Percentiles rank a stretch among this genome's conserved stretches.
phyloP scores from a whole-genome alignment of 2,113 vertebrate genomes.

The Diphyllodes magnificus region DNA sequence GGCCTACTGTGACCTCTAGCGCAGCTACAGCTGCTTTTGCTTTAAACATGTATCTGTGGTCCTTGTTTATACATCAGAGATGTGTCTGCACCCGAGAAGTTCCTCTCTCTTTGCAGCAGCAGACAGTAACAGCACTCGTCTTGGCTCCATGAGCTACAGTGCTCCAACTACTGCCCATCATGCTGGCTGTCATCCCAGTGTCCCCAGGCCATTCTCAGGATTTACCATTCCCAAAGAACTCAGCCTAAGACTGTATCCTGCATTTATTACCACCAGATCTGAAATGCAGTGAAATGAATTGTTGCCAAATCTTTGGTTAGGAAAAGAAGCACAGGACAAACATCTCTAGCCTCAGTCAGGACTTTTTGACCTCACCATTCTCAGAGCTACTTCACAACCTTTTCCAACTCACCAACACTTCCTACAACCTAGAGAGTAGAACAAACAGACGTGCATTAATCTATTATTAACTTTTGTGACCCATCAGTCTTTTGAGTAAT shows the following conservation, averaged over 20 bases:
- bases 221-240: not conserved
- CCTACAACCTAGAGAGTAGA: not conserved
- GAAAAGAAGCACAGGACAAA: not conserved
- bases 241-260: not conserved
- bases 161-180: not conserved
- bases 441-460: not conserved
- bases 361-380: not conserved
- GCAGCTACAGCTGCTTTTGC: not conserved
- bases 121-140: not conserved
- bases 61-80: not conserved
- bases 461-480: not conserved
- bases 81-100: accelerated
- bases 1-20: not conserved
- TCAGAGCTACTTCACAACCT: not conserved
- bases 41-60: not conserved
- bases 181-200: not conserved
- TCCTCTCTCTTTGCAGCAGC: not conserved
- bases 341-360: not conserved
- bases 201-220: not conserved
- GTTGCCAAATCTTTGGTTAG: not conserved
- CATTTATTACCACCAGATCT: not conserved
- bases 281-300: accelerated
- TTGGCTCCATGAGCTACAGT: not conserved
- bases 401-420: not conserved
- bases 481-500: not conserved